Percentiles rank a stretch among this genome's conserved stretches.
Evolutionary conservation across 2,888 invertebrate genomes (phyloP).

Genomic region (Miltochrista miniata): DNA sequence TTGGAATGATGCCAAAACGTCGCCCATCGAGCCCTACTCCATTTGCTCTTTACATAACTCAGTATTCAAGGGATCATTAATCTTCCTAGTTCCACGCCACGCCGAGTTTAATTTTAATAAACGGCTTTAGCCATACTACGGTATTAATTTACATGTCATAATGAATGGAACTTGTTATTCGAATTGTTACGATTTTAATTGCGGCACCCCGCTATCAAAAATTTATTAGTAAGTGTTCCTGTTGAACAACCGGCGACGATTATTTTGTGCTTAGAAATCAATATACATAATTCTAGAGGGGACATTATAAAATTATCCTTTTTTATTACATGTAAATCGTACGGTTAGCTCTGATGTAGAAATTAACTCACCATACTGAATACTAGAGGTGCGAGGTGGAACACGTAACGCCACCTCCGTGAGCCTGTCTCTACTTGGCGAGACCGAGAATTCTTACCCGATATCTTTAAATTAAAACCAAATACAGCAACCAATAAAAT

Average conservation of each 20-base stretch:
- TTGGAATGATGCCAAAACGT: constrained; percentile 79
- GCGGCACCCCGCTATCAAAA: constrained; percentile 41
- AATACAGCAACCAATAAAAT: no score
- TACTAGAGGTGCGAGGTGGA: no score
- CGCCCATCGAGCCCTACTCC: constrained; percentile 71
- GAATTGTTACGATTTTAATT: constrained; percentile 48
- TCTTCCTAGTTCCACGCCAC: constrained; percentile 81
- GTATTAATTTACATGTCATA: constrained; percentile 74
- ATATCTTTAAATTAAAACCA: no score
- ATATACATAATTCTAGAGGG: no score
- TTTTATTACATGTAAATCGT: no score
- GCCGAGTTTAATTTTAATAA: constrained; percentile 81
- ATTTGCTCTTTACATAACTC: constrained; percentile 82
- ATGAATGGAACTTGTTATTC: constrained; percentile 64
- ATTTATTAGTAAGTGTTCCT: constrained; percentile 32
- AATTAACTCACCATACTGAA: no score
- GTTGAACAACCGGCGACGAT: constrained; percentile 13
- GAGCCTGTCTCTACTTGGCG: no score
- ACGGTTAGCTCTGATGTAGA: no score
- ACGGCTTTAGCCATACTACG: constrained; percentile 70
- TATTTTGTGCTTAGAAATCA: constrained; percentile 7
- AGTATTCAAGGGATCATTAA: constrained; percentile 81
- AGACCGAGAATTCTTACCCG: no score
- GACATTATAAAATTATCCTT: no score
- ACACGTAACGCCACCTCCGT: no score